A percentile compares a stretch with the other conserved stretches of the same genome.
phyloP scores from a whole-genome alignment of 2,113 vertebrate genomes.

The Perca schrenkii region DNA sequence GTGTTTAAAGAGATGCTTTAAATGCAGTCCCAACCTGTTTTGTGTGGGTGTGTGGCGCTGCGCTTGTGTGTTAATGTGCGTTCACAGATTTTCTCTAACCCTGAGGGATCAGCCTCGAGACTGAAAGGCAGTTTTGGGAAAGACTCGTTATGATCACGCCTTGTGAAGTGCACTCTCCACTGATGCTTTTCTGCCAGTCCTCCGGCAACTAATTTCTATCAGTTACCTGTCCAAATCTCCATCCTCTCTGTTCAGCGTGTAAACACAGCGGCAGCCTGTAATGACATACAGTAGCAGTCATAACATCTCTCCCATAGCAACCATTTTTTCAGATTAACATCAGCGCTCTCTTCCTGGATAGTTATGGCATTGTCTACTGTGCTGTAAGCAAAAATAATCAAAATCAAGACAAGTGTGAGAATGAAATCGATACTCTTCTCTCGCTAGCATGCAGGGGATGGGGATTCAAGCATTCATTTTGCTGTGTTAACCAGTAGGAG shows the following conservation, averaged over 20 bases:
- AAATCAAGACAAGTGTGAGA: constrained; percentile 26
- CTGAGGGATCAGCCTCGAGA: constrained; percentile 47
- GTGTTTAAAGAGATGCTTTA: constrained; percentile 52
- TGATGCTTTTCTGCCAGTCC: constrained; percentile 24
- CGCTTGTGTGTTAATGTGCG: not conserved
- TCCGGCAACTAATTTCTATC: constrained; percentile 48
- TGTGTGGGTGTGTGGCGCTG: not conserved
- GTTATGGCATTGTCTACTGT: not conserved
- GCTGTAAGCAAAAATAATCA: constrained; percentile 54
- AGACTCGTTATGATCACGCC: constrained; percentile 21
- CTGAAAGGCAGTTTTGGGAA: constrained; percentile 20
- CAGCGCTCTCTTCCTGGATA: constrained; percentile 8
- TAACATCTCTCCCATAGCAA: constrained; percentile 36
- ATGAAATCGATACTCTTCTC: constrained; percentile 37
- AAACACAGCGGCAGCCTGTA: constrained; percentile 34
- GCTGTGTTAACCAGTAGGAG: constrained; percentile 55
- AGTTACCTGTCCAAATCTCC: constrained; percentile 48
- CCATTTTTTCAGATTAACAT: constrained; percentile 37
- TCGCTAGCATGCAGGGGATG: not conserved
- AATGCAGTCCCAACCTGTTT: constrained; percentile 26
- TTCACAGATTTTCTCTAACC: constrained; percentile 18
- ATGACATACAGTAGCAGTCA: constrained; percentile 35
- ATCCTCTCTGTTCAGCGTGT: constrained; percentile 4
- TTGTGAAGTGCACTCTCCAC: constrained; percentile 29
- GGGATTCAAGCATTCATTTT: constrained; percentile 36